Evolutionary conservation across 2,113 vertebrate genomes (phyloP).

Genomic region (Pleuronectes platessa): DNA sequence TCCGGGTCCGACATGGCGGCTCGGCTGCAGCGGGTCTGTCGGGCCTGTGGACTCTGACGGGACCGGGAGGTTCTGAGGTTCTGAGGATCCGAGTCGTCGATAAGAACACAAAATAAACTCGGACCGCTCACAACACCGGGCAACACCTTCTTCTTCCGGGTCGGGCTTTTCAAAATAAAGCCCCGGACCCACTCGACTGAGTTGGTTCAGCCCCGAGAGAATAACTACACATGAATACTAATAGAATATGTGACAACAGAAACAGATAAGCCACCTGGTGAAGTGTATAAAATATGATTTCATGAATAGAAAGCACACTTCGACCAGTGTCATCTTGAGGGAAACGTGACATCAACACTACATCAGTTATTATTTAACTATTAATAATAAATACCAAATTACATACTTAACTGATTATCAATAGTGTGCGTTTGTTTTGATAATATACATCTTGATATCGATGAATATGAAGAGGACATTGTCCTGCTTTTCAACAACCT

Average conservation of each 20-base stretch:
- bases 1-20: constrained; percentile 62
- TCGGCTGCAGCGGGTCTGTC: background rate
- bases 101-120: background rate
- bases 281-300: too few species aligned
- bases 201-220: background rate
- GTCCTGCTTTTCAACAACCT: too few species aligned
- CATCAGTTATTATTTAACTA: too few species aligned
- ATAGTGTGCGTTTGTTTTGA: too few species aligned
- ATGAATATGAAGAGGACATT: too few species aligned
- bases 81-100: background rate
- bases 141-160: constrained; percentile 7
- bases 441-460: too few species aligned
- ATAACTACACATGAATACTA: background rate
- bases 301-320: too few species aligned
- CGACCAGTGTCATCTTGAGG: too few species aligned
- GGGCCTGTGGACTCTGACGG: background rate
- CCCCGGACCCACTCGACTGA: background rate
- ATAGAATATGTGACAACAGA: background rate
- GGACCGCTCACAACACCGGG: background rate
- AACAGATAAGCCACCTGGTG: background rate
- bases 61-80: too few species aligned
- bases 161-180: constrained; percentile 56
- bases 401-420: too few species aligned
- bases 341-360: too few species aligned
- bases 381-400: too few species aligned